Conservation (phyloP, 2,797 vertebrate genomes). For the Clarias pachynema region DNA sequence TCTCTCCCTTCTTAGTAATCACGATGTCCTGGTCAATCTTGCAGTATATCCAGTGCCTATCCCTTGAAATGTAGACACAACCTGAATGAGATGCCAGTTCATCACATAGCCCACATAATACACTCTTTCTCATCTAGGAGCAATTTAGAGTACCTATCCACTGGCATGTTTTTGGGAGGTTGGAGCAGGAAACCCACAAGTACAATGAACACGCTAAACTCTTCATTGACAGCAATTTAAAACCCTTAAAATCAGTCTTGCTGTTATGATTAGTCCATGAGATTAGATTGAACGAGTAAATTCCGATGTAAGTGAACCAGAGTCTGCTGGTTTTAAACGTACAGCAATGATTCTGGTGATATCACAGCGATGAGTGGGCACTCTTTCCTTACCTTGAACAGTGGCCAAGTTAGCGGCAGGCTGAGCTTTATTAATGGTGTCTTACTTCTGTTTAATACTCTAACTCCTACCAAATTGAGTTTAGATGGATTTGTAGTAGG, state of each 20-base stretch:
- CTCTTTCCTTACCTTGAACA: slow-evolving; percentile 34
- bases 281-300: not conserved
- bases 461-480: slow-evolving; percentile 54
- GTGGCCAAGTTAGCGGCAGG: slow-evolving; percentile 22
- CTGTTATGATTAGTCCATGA: not conserved
- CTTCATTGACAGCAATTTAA: not conserved
- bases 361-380: slow-evolving; percentile 2
- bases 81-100: not conserved
- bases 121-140: not conserved
- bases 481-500: slow-evolving; percentile 56
- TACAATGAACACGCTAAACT: not conserved
- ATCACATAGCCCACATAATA: not conserved
- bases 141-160: not conserved
- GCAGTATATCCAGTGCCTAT: not conserved
- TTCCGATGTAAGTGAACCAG: not conserved
- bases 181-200: not conserved
- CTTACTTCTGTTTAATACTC: slow-evolving; percentile 55
- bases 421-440: slow-evolving; percentile 51
- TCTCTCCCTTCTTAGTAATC: not conserved
- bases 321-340: slow-evolving; percentile 22
- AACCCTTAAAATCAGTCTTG: not conserved
- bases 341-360: slow-evolving; percentile 5
- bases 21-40: not conserved
- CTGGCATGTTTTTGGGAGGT: not conserved
- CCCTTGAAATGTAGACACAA: not conserved